Conservation (phyloP, 2,113 vertebrate genomes). For the cat (Felis catus) region F.catus_Fca126_mat1.0 CM031413.1:50800001-50800500, state of each 20-base stretch:
- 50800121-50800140: no score
- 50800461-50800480: background rate
- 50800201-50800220: no score
- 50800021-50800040: background rate
- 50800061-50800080: background rate
- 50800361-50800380: background rate
- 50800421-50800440: background rate
- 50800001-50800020: background rate
- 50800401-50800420: background rate
- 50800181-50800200: no score
- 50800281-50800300: background rate
- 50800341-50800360: background rate
- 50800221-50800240: background rate
- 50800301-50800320: slow-evolving; percentile 18
- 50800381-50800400: background rate
- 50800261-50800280: background rate
- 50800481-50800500: background rate
- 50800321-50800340: background rate
- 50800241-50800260: background rate
- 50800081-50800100: background rate
- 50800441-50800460: background rate
- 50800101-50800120: no score
- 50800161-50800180: no score
- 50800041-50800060: background rate
- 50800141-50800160: no score